Conservation (phyloP, 2,797 vertebrate species). For the Synanceia verrucosa region DNA sequence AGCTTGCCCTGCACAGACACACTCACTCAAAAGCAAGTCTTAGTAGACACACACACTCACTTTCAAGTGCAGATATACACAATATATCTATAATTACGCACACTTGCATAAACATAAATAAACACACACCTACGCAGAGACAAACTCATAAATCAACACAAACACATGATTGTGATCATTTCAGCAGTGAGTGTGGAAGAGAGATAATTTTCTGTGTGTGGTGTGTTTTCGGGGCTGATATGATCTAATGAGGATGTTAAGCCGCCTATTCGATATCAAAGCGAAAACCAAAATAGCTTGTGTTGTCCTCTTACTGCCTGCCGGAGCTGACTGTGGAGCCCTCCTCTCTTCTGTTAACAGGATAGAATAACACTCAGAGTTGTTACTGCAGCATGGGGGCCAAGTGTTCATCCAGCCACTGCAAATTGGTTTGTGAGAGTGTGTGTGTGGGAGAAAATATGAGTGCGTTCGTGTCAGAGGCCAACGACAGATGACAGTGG, state of each 20-base stretch:
- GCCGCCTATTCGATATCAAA: conserved; percentile 72
- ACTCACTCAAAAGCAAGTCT: conserved; percentile 7
- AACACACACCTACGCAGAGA: conserved; percentile 9
- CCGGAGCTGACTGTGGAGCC: conserved; percentile 49
- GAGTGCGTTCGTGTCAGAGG: conserved; percentile 6
- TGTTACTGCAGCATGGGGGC: conserved; percentile 50
- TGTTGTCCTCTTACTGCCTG: conserved; percentile 63
- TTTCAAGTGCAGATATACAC: conserved; percentile 7
- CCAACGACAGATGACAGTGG: conserved; percentile 32
- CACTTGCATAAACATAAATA: neutral
- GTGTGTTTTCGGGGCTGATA: conserved; percentile 33
- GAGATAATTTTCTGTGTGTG: conserved; percentile 45
- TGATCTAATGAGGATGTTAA: conserved; percentile 75
- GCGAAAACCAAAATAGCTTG: conserved; percentile 59
- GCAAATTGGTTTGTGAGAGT: conserved; percentile 40
- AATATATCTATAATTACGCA: conserved; percentile 20
- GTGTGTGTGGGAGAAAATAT: neutral
- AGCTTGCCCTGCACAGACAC: conserved; percentile 46
- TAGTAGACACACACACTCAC: conserved; percentile 35
- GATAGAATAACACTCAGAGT: conserved; percentile 49
- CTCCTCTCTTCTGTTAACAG: conserved; percentile 63
- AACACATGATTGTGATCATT: conserved; percentile 61
- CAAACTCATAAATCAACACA: conserved; percentile 38
- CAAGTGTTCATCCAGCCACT: conserved; percentile 43
- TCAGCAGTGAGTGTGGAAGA: conserved; percentile 31